Base-by-base conservation (phyloP, 1,140 invertebrate species). In the Elymnias hypermnestra region DNA sequence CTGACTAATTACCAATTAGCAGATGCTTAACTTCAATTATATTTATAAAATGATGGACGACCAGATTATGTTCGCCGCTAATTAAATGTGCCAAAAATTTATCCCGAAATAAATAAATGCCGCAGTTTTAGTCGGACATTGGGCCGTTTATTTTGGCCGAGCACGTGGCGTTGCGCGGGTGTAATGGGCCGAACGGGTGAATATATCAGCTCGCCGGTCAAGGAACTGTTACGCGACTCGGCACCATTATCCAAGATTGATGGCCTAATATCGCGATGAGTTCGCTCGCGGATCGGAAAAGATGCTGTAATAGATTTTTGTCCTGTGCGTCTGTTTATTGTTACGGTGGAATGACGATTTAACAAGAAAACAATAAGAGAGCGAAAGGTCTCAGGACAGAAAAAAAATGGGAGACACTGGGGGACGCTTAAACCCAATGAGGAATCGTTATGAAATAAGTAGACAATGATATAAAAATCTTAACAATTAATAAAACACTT, bases 211-310 rank as follows among this genome's bases (percentile, higher is more conserved):
- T 59, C 43, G 43, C 48, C 69, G 70, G 68, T 68, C 66, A 69
- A 71, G 68, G 68, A 72, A 76, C 70, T 68, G 63, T 70, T 78
- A 72, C 64, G 65, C 57, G 63, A 43, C 64, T 57, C 52, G 54
- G 57, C 60, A 70, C 58, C 61, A 67, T 71, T 72, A 74, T 72
- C 66, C 68, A 61, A 73, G 70, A 75, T 81, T 75, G 72, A 79
- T 79, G 66, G 54, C 57, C 61, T 56, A 79, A 72, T 76, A 77
- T 71, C 46, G 48, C 55, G 55, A 71, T 68, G 57, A 63, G 60
- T 57, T 68, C 35, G 48, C 36, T 39, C 43, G 31, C 38, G 49
- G 43, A 61, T 52, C 50, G 35, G 28, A 43, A 58, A 70, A 64
- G 56, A 53, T 68, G 59, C 47, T 53, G 39, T 51, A 64, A 58